These are phyloP conservation scores for Andrena chrysosceles DNA, from an alignment of 2,888 invertebrate genomes.

Conservation along the genomic window DNA sequence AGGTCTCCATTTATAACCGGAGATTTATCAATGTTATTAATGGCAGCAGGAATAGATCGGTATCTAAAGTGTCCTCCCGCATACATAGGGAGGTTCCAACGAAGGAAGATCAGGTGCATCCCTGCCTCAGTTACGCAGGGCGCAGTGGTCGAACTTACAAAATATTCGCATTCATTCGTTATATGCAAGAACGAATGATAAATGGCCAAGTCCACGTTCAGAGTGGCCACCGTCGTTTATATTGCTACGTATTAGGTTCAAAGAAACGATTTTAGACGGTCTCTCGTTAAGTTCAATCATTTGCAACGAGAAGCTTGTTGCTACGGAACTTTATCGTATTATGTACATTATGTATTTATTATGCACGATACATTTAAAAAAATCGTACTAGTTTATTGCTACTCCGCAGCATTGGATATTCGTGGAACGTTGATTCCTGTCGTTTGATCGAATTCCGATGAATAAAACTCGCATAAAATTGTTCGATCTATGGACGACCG, in stretches of 20 bases:
- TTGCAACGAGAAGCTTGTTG: too few species aligned
- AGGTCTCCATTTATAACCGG: conserved; percentile 27
- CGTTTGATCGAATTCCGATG: too few species aligned
- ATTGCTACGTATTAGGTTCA: conserved; percentile 30
- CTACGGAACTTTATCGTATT: too few species aligned
- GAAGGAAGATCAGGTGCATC: conserved; percentile 6
- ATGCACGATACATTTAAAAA: too few species aligned
- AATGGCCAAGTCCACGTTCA: conserved; percentile 8
- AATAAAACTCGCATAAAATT: too few species aligned
- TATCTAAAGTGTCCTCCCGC: neutral
- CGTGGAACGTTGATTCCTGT: too few species aligned
- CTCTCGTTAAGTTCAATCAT: too few species aligned
- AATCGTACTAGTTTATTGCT: too few species aligned
- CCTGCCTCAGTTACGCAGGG: neutral
- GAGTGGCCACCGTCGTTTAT: conserved; percentile 32
- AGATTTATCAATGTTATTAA: conserved; percentile 43
- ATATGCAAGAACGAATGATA: conserved; percentile 23
- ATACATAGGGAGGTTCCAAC: neutral
- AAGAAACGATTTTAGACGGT: neutral
- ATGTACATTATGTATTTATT: too few species aligned
- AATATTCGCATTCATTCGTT: conserved; percentile 3
- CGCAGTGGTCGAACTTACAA: conserved; percentile 3
- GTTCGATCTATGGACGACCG: too few species aligned
- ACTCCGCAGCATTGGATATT: too few species aligned
- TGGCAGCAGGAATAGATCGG: conserved; percentile 7